Conservation (phyloP, 2,113 vertebrate species). For the Silurus glanis region DNA sequence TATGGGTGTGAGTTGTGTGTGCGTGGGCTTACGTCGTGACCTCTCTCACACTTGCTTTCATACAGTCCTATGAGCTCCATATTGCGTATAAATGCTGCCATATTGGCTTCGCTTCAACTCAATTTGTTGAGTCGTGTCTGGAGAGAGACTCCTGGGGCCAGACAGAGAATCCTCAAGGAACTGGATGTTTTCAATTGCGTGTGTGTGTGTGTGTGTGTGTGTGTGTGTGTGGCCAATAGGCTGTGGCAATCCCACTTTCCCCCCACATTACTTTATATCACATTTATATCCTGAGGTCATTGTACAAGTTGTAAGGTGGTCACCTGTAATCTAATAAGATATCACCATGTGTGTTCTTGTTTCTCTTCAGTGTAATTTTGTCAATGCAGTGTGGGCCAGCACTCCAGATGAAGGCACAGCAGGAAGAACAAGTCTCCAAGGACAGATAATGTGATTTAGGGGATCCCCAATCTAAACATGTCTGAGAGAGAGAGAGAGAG, state of each 20-base stretch:
- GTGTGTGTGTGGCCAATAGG: not conserved
- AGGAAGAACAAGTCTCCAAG: slow-evolving; percentile 48
- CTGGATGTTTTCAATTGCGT: not conserved
- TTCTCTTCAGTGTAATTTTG: slow-evolving; percentile 64
- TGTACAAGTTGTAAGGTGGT: not conserved
- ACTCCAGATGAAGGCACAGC: slow-evolving; percentile 64
- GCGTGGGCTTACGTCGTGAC: slow-evolving; percentile 55
- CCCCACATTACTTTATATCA: not conserved
- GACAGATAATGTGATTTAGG: slow-evolving; percentile 55
- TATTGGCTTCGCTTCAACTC: slow-evolving; percentile 44
- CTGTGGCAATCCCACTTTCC: not conserved
- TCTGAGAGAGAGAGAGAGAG: not conserved
- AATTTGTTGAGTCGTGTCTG: slow-evolving; percentile 54
- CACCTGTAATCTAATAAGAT: slow-evolving; percentile 24
- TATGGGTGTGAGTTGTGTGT: not conserved
- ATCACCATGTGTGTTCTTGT: slow-evolving; percentile 34
- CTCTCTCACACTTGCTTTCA: slow-evolving; percentile 40
- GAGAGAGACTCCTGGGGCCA: slow-evolving; percentile 40
- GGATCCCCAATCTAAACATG: slow-evolving; percentile 59
- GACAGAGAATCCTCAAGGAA: slow-evolving; percentile 34
- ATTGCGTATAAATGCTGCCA: slow-evolving; percentile 38
- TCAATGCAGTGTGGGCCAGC: slow-evolving; percentile 57
- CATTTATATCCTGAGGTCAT: not conserved
- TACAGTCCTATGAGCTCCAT: slow-evolving; percentile 32
- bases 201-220: slow-evolving; percentile 29